Conservation (phyloP, 2,888 invertebrate genomes). For the Eupithecia abbreviata region DNA sequence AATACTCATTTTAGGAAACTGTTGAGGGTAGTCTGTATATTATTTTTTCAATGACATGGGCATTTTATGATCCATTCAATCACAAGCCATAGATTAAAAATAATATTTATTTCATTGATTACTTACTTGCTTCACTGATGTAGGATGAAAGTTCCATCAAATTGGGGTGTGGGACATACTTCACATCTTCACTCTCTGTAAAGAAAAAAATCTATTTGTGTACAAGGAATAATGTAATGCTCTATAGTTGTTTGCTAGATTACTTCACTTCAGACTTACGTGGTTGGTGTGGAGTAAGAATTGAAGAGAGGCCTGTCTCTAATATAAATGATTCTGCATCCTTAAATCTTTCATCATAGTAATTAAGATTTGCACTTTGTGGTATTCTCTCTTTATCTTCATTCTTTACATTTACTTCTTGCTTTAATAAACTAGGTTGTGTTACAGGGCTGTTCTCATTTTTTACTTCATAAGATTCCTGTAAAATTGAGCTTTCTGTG, state of each 20-base stretch:
- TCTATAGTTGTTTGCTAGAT: background rate
- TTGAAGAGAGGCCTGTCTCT: constrained; percentile 83
- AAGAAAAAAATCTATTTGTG: constrained; percentile 32
- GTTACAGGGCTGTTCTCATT: constrained; percentile 54
- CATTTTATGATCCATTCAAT: background rate
- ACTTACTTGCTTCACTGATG: constrained; percentile 81
- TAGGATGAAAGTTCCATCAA: constrained; percentile 79
- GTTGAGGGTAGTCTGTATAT: constrained; percentile 29
- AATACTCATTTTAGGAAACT: background rate
- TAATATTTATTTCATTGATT: background rate
- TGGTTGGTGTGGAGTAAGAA: constrained; percentile 58
- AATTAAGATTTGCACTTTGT: constrained; percentile 67
- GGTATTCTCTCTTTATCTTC: constrained; percentile 61
- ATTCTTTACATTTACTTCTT: constrained; percentile 55
- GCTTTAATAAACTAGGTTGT: constrained; percentile 50
- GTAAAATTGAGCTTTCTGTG: constrained; percentile 32
- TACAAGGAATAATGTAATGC: background rate
- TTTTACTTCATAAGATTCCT: constrained; percentile 53
- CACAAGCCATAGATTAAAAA: background rate
- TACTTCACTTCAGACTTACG: constrained; percentile 60
- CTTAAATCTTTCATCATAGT: constrained; percentile 87
- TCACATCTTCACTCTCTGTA: constrained; percentile 74
- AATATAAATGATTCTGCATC: constrained; percentile 92
- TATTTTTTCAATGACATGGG: background rate
- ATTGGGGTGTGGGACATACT: constrained; percentile 73